Base-by-base conservation (phyloP, 2,888 invertebrate species). In the Conus canariensis region DNA sequence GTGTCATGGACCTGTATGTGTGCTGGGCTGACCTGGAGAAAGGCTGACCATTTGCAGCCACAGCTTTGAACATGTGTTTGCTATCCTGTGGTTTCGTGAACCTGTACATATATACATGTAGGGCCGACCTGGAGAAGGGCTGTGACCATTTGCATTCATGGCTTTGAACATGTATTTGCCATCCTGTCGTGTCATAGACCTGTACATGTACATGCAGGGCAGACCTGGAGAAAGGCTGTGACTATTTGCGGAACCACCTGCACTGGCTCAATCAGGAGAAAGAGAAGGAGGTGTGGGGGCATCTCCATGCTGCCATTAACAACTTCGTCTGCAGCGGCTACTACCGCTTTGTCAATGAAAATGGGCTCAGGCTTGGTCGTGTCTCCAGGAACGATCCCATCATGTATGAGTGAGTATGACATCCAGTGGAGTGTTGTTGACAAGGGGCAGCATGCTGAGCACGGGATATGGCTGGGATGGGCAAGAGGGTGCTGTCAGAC, bases 331-430 rank as follows among this genome's bases (percentile, higher is more conserved):
- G 98, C 64, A 98, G 96, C 92, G 94, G 92, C 56, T 90, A 94
- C 9, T 96, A 95, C 93, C 92, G 96, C 77, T 96, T 96, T 90
- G 97, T 99, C 0, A 98, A 98, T 95, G 96, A 97, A 0, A 98
- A 98, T 96, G 99, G 99, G 0, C 99, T 99, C 0, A 97, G 97
- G 93, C 96, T 98, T 30, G 97, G 97, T 91, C 97, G 97, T 93
- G 98, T 99, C 88, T 97, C 98, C 88, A 97, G 97, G 59, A 97
- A 97, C 93, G 97, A 98, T 95, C 98, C 99, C 10, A 91, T 96
- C 22, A 96, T 96, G 96, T 94, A 94, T 90, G 93, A 95, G 96
- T 96, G 85, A 60, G 85, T 85, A 22, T 8, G 45, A 45, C 45
- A 45, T 45, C 45, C 45, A 2, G 45, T 82, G 30, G 9, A 16